phyloP scores from a whole-genome alignment of 2,888 invertebrate genomes.

The Agrochola circellaris region DNA sequence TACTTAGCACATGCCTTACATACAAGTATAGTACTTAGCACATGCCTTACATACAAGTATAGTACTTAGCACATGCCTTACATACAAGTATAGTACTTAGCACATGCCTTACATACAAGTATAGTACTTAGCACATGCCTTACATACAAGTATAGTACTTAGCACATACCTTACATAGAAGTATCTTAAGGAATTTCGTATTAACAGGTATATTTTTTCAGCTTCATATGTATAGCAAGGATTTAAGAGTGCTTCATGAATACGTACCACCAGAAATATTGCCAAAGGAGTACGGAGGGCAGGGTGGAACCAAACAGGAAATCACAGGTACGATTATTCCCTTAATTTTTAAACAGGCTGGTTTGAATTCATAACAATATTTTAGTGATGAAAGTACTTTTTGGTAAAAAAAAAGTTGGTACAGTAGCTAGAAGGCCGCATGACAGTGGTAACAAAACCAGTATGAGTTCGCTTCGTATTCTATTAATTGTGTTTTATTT shows the following conservation, averaged over 20 bases:
- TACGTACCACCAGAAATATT: constrained; percentile 48
- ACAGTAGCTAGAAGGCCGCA: neutral
- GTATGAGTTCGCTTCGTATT: neutral
- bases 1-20: too few relatives aligned
- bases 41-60: too few relatives aligned
- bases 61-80: too few relatives aligned
- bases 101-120: too few relatives aligned
- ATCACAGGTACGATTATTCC: constrained; percentile 43
- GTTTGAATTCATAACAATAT: neutral
- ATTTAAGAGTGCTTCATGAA: constrained; percentile 36
- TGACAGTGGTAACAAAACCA: neutral
- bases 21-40: constrained; percentile 2
- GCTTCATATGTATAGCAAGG: constrained; percentile 48
- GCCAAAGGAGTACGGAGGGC: constrained; percentile 54
- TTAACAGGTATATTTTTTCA: constrained; percentile 27
- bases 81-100: constrained; percentile 6
- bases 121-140: too few relatives aligned
- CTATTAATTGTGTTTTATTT: neutral
- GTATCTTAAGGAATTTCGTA: neutral
- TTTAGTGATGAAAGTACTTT: neutral
- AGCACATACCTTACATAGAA: neutral
- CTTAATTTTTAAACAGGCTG: neutral
- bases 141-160: constrained; percentile 6
- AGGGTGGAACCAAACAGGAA: constrained; percentile 52
- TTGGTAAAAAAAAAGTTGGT: too few relatives aligned